These are phyloP conservation scores for Rambutsinella grinnellia DNA, from an alignment of 2,888 invertebrate species.

Conservation along the genomic window DNA sequence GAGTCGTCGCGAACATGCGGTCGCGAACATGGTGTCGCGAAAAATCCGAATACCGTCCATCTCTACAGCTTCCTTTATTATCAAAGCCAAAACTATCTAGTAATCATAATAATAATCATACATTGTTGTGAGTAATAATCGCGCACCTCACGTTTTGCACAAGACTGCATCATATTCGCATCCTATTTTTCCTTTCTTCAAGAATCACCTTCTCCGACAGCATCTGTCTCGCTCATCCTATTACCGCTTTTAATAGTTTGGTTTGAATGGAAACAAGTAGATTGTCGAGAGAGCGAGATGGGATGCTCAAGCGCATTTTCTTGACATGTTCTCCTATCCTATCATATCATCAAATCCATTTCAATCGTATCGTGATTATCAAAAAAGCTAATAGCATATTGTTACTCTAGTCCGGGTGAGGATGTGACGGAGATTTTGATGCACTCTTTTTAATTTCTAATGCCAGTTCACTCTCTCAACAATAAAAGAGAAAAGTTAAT, in stretches of 20 bases:
- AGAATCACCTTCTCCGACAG: too few species aligned
- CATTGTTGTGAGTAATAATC: conserved; percentile 13
- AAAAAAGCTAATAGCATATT: neutral
- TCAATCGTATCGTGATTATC: neutral
- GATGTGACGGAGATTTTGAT: neutral
- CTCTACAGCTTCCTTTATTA: conserved; percentile 15
- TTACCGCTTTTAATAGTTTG: too few species aligned
- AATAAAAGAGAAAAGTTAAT: neutral
- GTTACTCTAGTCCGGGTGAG: neutral
- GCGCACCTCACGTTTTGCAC: conserved; percentile 23
- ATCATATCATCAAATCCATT: conserved; percentile 9
- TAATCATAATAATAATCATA: conserved; percentile 17
- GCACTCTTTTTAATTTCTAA: neutral
- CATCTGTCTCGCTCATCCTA: too few species aligned
- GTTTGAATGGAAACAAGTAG: too few species aligned
- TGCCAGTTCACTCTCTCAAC: neutral
- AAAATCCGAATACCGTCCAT: too few species aligned
- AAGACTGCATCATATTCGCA: neutral
- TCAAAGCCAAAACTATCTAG: conserved; percentile 15
- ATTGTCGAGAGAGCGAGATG: too few species aligned
- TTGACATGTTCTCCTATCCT: too few species aligned
- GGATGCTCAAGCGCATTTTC: too few species aligned
- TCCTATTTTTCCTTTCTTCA: neutral
- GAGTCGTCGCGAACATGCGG: too few species aligned
- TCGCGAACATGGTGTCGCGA: too few species aligned